Evolutionary conservation across 2,797 vertebrate genomes (phyloP), one percentile per base, ranked within the genome.

Genomic region (Limosa lapponica): DNA sequence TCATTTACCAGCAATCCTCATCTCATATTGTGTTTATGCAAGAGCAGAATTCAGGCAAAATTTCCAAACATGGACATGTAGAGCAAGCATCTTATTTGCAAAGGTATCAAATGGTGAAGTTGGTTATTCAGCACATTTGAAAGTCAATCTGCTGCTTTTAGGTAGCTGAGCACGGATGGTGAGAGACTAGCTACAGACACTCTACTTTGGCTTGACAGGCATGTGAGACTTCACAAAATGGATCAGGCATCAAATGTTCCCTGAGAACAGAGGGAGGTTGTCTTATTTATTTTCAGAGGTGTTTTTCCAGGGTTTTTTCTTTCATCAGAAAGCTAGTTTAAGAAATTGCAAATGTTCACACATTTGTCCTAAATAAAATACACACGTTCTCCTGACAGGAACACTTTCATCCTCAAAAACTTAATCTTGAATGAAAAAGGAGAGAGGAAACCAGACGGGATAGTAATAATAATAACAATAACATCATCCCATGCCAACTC

Each of bases 281-380:
- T 95, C 94, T 95, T 92, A 79, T 89, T 96, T 96, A 92, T 94
- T 96, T 93, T 96, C 92, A 89, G 94, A 96, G 93, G 93, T 95
- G 95, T 82, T 93, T 95, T 74, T 96, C 54, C 90, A 89, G 73
- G 11, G 11, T 54, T 93, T 95, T 88, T 86, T 83, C 94, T 94
- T 93, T 94, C 89, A 95, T 95, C 90, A 90, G 62, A 87, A 92
- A 95, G 83, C 85, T 69, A 54, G 88, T 90, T 94, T 69, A 86
- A 84, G 70, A 89, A 93, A 90, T 93, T 59, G 73, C 86, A 93
- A 93, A 90, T 87, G 94, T 93, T 97, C 93, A 72, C 94, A 89
- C 81, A 77, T 95, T 97, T 96, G 93, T 96, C 86, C 81, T 93
- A 73, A 93, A 95, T 93, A 92, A 96, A 91, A 94, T 92, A 85